A percentile compares a stretch with the other conserved stretches of the same genome.
Evolutionary conservation across 2,888 invertebrate genomes (phyloP).

Genomic region (Polyommatus icarus): DNA sequence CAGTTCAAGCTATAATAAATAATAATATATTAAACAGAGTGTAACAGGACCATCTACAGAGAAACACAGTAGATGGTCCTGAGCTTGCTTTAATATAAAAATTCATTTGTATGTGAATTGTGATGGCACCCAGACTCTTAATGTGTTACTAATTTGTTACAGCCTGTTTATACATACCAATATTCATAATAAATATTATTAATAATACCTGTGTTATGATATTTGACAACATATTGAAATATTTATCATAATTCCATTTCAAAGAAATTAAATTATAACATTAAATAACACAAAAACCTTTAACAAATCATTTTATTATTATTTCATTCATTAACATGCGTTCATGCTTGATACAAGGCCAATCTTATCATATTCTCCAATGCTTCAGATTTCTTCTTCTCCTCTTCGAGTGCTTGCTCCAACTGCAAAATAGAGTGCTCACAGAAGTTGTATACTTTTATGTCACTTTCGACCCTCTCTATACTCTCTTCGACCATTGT

Average conservation of each 20-base stretch:
- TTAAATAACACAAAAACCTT: constrained; percentile 32
- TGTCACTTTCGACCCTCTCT: constrained; percentile 56
- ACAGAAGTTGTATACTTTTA: constrained; percentile 59
- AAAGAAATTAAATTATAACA: constrained; percentile 1
- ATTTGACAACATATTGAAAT: too few species aligned
- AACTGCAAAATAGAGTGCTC: constrained; percentile 66
- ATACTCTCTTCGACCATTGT: constrained; percentile 64
- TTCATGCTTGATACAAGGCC: constrained; percentile 7
- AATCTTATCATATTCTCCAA: constrained; percentile 69
- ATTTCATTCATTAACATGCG: constrained; percentile 24
- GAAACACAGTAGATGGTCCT: too few species aligned
- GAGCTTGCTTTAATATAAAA: too few species aligned
- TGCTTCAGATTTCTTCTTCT: constrained; percentile 66
- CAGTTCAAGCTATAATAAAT: too few species aligned
- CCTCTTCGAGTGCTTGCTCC: constrained; percentile 71
- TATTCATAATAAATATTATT: neutral
- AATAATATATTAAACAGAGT: too few species aligned
- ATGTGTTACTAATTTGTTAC: too few species aligned
- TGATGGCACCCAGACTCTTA: too few species aligned
- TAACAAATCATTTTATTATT: constrained; percentile 12
- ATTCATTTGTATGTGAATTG: too few species aligned
- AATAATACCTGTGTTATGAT: neutral
- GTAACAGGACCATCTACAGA: too few species aligned
- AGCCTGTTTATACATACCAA: too few species aligned
- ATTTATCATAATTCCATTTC: too few species aligned